Conservation (phyloP, 2,113 vertebrate genomes). For the Myrmophylax atrothorax region DNA sequence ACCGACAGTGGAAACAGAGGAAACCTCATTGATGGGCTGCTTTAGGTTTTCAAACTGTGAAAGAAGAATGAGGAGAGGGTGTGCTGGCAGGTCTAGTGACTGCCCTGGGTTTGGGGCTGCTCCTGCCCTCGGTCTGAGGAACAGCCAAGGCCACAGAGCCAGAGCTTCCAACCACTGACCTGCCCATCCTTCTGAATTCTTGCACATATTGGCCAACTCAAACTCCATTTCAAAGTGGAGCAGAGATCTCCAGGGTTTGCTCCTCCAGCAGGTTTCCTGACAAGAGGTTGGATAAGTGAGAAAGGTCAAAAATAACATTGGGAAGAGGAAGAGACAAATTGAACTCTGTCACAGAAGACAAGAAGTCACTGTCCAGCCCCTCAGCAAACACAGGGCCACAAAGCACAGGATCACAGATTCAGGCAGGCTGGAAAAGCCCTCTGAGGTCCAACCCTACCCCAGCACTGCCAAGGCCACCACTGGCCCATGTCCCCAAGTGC, state of each 20-base stretch:
- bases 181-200: background rate
- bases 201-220: background rate
- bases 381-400: background rate
- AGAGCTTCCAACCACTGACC: background rate
- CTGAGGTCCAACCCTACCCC: background rate
- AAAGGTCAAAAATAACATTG: background rate
- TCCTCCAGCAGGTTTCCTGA: background rate
- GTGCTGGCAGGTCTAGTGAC: background rate
- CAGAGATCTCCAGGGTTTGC: background rate
- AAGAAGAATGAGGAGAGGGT: background rate
- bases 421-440: background rate
- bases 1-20: background rate
- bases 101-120: background rate
- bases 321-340: background rate
- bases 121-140: background rate
- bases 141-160: background rate
- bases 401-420: background rate
- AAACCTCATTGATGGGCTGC: background rate
- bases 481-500: background rate
- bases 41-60: background rate
- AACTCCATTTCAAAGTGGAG: background rate
- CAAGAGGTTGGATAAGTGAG: background rate
- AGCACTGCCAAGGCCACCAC: background rate
- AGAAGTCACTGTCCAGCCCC: fast-evolving
- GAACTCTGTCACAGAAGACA: background rate